A percentile compares a stretch with the other conserved stretches of the same genome.
phyloP scores from a whole-genome alignment of 2,113 vertebrate genomes.

The Acrocephalus arundinaceus region DNA sequence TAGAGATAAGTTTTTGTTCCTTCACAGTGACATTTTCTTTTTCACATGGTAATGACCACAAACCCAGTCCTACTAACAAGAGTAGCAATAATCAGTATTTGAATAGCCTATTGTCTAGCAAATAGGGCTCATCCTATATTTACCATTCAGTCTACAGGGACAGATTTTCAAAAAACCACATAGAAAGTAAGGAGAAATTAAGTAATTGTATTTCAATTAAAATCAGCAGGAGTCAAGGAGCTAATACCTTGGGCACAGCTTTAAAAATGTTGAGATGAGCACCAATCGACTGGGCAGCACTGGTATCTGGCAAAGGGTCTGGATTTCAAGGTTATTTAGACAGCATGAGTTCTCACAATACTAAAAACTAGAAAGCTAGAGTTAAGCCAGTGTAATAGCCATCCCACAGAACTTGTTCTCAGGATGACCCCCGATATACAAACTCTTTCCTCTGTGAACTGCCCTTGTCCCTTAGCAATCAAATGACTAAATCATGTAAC shows the following conservation, averaged over 20 bases:
- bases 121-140: background rate
- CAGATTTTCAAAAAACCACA: background rate
- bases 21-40: background rate
- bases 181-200: slow-evolving; percentile 21
- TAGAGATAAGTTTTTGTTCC: background rate
- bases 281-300: background rate
- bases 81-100: background rate
- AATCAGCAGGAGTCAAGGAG: background rate
- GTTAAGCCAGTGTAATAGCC: background rate
- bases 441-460: background rate
- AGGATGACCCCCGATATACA: background rate
- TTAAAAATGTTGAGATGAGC: background rate
- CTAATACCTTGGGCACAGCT: background rate
- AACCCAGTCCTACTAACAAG: background rate
- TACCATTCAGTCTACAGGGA: background rate
- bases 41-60: background rate
- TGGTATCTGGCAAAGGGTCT: background rate
- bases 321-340: slow-evolving; percentile 27
- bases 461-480: background rate
- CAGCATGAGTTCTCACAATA: background rate
- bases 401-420: background rate
- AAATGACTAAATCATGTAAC: background rate
- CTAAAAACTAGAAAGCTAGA: slow-evolving; percentile 31
- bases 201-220: background rate
- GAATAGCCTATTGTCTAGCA: background rate